These are phyloP conservation scores for Chelon auratus DNA, from an alignment of 2,797 vertebrate genomes.

Conservation along the genomic window DNA sequence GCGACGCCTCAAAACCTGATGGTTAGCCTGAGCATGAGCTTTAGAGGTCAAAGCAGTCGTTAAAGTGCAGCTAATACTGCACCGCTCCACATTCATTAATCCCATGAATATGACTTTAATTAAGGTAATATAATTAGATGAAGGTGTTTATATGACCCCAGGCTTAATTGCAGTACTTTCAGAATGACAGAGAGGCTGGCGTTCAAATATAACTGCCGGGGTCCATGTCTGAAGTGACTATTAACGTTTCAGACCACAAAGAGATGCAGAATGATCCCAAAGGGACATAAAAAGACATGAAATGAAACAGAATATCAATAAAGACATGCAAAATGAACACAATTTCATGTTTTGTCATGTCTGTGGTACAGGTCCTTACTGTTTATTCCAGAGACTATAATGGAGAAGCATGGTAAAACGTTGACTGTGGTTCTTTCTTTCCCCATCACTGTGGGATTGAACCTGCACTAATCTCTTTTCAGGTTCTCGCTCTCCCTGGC, in stretches of 20 bases:
- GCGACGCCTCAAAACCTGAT: constrained; percentile 39
- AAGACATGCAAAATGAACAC: background rate
- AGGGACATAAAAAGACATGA: background rate
- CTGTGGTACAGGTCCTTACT: background rate
- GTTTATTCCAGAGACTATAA: background rate
- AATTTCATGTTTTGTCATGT: background rate
- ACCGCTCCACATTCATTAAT: constrained; percentile 64
- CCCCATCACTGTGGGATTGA: constrained; percentile 25
- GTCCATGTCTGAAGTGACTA: background rate
- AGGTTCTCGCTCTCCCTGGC: constrained; percentile 52
- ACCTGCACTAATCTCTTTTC: constrained; percentile 60
- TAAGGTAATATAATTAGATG: constrained; percentile 66
- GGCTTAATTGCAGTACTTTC: constrained; percentile 36
- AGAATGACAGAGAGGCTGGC: constrained; percentile 4
- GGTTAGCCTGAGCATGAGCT: constrained; percentile 38
- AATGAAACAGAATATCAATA: background rate
- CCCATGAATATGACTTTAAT: constrained; percentile 67
- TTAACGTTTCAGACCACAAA: constrained; percentile 11
- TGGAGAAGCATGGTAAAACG: background rate
- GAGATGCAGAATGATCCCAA: background rate
- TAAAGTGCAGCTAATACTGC: constrained; percentile 55
- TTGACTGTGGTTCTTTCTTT: constrained; percentile 3
- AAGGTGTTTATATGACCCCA: constrained; percentile 57
- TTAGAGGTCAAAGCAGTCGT: constrained; percentile 57
- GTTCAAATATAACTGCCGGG: background rate